These are phyloP conservation scores for Isaurus tuberculatus DNA, from an alignment of 92 coral and sea anemone genomes.

Conservation along the genomic window DNA sequence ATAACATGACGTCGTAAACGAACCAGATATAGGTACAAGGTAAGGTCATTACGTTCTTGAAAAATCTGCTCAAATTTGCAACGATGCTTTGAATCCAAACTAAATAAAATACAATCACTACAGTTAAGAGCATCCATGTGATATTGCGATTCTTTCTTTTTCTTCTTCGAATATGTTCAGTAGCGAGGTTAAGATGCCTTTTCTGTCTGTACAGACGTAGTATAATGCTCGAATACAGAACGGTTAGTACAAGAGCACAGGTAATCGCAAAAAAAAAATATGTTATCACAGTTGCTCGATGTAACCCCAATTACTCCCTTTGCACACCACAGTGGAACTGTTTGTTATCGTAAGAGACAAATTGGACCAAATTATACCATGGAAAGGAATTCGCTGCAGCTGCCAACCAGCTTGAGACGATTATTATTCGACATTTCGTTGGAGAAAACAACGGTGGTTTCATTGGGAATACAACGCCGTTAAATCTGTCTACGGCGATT, in stretches of 20 bases:
- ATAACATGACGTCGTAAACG: background rate
- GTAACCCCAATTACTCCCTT: background rate
- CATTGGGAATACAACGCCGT: background rate
- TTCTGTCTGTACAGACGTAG: background rate
- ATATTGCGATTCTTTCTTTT: background rate
- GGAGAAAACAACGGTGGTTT: background rate
- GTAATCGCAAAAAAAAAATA: background rate
- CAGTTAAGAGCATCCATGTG: background rate
- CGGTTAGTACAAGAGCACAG: background rate
- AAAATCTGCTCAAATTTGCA: background rate
- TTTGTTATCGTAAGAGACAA: background rate
- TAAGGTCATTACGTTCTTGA: background rate
- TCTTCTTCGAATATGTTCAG: background rate
- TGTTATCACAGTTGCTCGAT: background rate
- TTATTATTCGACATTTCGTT: background rate
- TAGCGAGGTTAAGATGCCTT: background rate
- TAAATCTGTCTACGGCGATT: slow-evolving; percentile 5
- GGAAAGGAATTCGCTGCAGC: background rate
- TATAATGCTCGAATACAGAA: background rate
- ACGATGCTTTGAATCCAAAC: background rate
- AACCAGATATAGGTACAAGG: background rate
- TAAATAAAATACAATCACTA: background rate
- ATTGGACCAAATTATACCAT: background rate
- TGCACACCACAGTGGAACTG: background rate
- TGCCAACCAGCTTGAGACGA: background rate